Base-by-base conservation (phyloP, 1,140 invertebrate species). In the Anastatus disparis region DNA sequence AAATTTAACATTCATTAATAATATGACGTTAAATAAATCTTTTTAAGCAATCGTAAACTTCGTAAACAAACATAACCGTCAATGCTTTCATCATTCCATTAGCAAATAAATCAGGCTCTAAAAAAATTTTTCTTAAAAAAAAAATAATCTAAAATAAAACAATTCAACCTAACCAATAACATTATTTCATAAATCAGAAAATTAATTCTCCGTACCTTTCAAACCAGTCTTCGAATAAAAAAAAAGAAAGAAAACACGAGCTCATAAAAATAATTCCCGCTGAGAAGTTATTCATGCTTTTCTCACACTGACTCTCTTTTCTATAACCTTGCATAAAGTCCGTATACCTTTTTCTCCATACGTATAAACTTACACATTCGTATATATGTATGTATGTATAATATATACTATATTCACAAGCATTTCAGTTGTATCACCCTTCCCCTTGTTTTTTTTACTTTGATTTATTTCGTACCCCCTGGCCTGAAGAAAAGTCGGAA, bases 211-310 rank as follows among this genome's bases (percentile, higher is more conserved):
- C 46, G 4, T 55, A 31, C 12, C 31, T 44, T 53, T 35, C 29
- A 20, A 52, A 44, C 6, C 27, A n/a, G 17, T 15, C 27, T 26
- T 50, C 27, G 31, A 46, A 46, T 61, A 63, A 55, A 63, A n/a
- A n/a, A n/a, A n/a, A n/a, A n/a, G n/a, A n/a, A n/a, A 52, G 66
- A 50, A 55, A 63, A 55, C 68, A 70, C n/a, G 40, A 70, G 59
- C 35, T 70, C 50, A 70, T 70, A 70, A 70, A 70, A 70, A 70
- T 62, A 63, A 70, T 63, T 55, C 38, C 50, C 52, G 13, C 38
- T 17, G 48, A 61, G 56, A 52, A 69, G 56, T 69, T 69, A 69
- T 69, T 53, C 66, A 53, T 61, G 46, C 44, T 48, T 48, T 31
- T 68, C 42, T 68, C 40, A 8, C 20, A 20, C 42, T 40, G 46